These are phyloP conservation scores for Masticophis lateralis DNA, from an alignment of 2,797 vertebrate species.

Conservation along the genomic window DNA sequence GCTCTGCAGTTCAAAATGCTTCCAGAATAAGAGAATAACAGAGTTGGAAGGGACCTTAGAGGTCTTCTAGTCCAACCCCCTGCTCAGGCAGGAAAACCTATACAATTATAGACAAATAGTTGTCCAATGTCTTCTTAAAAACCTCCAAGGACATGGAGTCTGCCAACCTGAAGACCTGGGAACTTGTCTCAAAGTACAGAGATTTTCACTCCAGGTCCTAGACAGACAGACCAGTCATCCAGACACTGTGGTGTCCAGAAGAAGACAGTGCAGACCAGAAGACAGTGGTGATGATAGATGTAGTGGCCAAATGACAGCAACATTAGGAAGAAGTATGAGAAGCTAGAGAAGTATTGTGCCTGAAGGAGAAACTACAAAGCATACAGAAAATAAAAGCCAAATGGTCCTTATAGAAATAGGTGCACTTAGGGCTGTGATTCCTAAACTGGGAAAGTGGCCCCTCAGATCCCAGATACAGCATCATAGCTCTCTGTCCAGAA, in stretches of 20 bases:
- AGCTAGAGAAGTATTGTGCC: background rate
- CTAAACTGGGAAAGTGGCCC: no score
- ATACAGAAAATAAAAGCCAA: background rate
- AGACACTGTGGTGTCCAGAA: background rate
- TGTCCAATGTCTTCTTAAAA: background rate
- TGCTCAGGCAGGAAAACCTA: background rate
- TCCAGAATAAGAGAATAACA: background rate
- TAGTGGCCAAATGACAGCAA: background rate
- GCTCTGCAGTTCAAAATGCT: background rate
- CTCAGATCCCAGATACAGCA: no score
- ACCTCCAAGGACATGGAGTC: background rate
- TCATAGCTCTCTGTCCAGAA: no score
- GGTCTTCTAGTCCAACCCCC: background rate
- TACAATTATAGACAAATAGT: background rate
- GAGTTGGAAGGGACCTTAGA: background rate
- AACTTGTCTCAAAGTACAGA: background rate
- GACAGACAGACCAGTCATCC: background rate
- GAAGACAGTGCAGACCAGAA: background rate
- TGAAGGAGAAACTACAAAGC: background rate
- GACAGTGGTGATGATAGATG: background rate
- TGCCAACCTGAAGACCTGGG: background rate
- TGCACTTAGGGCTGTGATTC: background rate
- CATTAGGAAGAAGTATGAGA: background rate
- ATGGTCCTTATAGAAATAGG: background rate
- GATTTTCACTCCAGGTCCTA: background rate